A percentile compares a stretch with the other conserved stretches of the same genome.
Evolutionary conservation across 2,113 vertebrate genomes (phyloP).

Genomic region (Uria lomvia): DNA sequence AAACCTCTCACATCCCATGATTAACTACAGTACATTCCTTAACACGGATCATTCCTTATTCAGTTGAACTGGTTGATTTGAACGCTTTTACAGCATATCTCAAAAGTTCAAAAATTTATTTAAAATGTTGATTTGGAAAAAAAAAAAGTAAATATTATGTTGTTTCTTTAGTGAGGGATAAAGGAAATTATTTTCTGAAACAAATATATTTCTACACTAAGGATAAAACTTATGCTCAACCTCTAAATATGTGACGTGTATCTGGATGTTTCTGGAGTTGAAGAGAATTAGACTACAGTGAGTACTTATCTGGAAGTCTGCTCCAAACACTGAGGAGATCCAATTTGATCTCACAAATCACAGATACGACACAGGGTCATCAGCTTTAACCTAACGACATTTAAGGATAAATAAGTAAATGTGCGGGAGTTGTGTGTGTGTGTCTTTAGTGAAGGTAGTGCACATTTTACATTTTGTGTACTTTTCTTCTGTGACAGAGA

Average conservation of each 20-base stretch:
- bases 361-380: not conserved
- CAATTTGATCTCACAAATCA: not conserved
- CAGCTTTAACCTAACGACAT: not conserved
- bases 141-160: not conserved
- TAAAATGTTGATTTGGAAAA: not conserved
- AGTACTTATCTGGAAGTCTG: fast-evolving
- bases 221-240: not conserved
- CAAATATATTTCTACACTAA: not conserved
- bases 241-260: not conserved
- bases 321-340: not conserved
- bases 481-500: not conserved
- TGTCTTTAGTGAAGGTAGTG: not conserved
- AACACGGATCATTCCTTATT: not conserved
- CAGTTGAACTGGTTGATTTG: not conserved
- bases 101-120: not conserved
- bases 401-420: not conserved
- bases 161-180: not conserved
- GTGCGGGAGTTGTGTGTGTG: not conserved
- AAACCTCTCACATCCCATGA: not conserved
- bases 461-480: not conserved
- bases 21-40: not conserved
- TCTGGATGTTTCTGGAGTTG: not conserved
- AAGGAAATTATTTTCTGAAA: not conserved
- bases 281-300: not conserved
- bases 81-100: not conserved